These are phyloP conservation scores for Tetrao urogallus DNA, from an alignment of 2,113 vertebrate species.

Conservation along the genomic window DNA sequence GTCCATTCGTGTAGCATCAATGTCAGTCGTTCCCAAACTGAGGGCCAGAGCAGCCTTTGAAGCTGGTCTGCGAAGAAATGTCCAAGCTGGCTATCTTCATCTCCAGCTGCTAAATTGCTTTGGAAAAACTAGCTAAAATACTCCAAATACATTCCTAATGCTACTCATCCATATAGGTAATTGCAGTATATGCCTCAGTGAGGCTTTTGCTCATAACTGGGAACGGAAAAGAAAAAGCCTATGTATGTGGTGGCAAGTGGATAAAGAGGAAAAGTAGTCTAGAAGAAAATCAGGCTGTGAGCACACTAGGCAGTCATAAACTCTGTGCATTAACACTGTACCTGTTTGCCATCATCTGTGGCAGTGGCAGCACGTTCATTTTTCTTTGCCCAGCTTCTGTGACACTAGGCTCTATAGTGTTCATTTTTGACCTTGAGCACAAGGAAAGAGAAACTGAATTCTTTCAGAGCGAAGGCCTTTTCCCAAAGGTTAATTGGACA, in stretches of 20 bases:
- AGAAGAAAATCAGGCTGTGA: background rate
- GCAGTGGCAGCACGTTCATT: background rate
- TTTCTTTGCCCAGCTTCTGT: background rate
- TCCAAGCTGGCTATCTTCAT: background rate
- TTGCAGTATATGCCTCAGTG: background rate
- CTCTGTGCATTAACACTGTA: background rate
- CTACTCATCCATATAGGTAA: background rate
- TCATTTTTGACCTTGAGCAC: conserved; percentile 17
- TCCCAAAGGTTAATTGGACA: conserved; percentile 10
- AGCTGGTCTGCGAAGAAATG: background rate
- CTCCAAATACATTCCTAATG: background rate
- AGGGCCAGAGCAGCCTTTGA: background rate
- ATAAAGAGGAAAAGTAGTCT: background rate
- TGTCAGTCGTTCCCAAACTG: conserved; percentile 6
- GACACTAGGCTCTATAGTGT: background rate
- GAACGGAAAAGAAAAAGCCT: background rate
- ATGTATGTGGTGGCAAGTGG: background rate
- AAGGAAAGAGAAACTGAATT: background rate
- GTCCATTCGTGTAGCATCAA: background rate
- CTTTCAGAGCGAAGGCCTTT: conserved; percentile 19
- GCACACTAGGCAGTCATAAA: background rate
- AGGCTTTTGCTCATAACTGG: background rate
- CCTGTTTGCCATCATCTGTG: background rate
- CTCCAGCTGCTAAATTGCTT: conserved; percentile 14
- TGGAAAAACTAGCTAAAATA: conserved; percentile 5